These are phyloP conservation scores for Onychomys torridus DNA, from an alignment of 2,797 vertebrate genomes.

Conservation along the genomic window DNA sequence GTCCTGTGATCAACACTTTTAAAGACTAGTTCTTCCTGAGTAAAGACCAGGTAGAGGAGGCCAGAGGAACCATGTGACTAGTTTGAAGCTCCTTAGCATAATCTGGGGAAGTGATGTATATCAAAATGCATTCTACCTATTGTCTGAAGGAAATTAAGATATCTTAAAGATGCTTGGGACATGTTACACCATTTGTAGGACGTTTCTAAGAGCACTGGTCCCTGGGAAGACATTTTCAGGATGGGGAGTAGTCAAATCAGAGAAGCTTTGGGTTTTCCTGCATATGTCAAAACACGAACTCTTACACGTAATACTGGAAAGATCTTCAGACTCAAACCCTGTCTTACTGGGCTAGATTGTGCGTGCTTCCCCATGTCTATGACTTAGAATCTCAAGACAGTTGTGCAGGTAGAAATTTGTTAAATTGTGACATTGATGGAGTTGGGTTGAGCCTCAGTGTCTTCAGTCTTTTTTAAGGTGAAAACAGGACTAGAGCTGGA, in stretches of 20 bases:
- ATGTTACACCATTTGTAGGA: neutral
- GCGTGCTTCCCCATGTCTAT: accelerated
- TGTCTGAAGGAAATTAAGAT: neutral
- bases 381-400: neutral
- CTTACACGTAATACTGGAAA: neutral
- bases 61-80: neutral
- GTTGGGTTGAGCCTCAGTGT: neutral
- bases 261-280: neutral
- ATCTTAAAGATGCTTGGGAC: neutral
- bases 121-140: neutral
- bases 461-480: neutral
- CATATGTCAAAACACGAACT: neutral
- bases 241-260: neutral
- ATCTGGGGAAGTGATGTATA: neutral
- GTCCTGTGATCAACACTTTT: neutral
- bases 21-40: neutral
- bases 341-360: neutral
- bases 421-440: neutral
- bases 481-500: neutral
- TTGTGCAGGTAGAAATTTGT: neutral
- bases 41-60: neutral
- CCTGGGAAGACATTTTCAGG: neutral
- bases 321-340: neutral
- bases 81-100: neutral
- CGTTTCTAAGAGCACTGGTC: neutral